Base-by-base conservation (phyloP, 2,797 vertebrate genomes). In the Orestias chungarensis region DNA sequence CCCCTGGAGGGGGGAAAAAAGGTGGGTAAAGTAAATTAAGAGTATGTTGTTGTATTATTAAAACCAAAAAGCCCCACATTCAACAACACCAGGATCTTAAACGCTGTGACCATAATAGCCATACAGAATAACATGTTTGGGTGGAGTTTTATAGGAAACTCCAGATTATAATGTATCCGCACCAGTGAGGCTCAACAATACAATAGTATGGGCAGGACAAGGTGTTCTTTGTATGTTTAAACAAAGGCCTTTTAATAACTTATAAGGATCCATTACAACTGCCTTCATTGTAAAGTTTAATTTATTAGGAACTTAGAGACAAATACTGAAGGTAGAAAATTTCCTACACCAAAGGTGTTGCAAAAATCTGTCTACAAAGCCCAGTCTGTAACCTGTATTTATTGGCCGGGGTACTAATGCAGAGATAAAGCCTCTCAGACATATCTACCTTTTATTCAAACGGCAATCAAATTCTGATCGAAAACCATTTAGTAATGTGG, bases 131-230 rank as follows among this genome's bases (percentile, higher is more conserved):
- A 67, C 74, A 31, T 49, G 50, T 65, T 4, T 31, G 65, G 66
- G 75, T n/a, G 40, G 33, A 57, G 4, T 74, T 54, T 71, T 11
- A 38, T 18, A 81, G 84, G 79, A 85, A 84, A 74, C 55, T 47
- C 18, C 35, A 25, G 23, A 71, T 67, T 78, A 70, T 35, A 72
- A 29, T 33, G 3, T 64, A n/a, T n/a, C n/a, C n/a, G n/a, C n/a
- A 12, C 29, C 14, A 38, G 81, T 47, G 29, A 15, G 76, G 65
- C 31, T 9, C 15, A 0, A 18, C 20, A 79, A 83, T 71, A 81
- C 72, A 82, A 75, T 27, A 52, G 43, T 2, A 38, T 42, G 1
- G 7, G 25, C 15, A 46, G 62, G 44, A 68, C 17, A 57, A 61
- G 42, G 66, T 66, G 70, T 57, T 35, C 23, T 61, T 38, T 23